Evolutionary conservation across 2,113 vertebrate species (phyloP), one percentile per base, ranked within the genome.

Genomic region (Anseranas semipalmata): DNA sequence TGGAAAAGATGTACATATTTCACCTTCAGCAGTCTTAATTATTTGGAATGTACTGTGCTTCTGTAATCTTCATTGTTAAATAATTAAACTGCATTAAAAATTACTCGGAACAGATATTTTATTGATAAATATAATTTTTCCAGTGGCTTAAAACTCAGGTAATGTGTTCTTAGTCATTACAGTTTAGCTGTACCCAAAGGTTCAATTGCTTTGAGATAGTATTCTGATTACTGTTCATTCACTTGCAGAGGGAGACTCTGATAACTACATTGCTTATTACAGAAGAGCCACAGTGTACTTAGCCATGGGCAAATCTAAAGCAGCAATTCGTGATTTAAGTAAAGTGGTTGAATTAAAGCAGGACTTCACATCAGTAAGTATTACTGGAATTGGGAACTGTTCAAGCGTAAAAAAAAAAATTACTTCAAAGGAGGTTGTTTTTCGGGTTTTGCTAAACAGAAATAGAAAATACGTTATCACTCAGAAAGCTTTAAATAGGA

Each of bases 261-360:
- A 99, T 92, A 99, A 99, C 98, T 99, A 99, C 98, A 97, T 99
- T 97, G 99, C 99, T 25, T 99, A 99, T 97, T 99, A 99, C 97
- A 98, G 99, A 97, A 99, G 99, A 98, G 99, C 99, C 48, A 99
- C 99, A 25, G 99, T 99, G 41, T 99, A 99, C 92, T 98, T 99
- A 60, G 99, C 99, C 39, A 99, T 99, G 99, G 99, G 99, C 67
- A 99, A 99, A 96, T 99, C 99, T 18, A 99, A 99, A 97, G 99
- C 99, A 60, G 99, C 99, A 35, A 98, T 99, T 94, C 99, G 99
- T 5, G 99, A 99, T 93, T 96, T 99, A 92, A 99, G 98, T 97
- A 99, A 97, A 98, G 99, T 99, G 92, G 99, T 99, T 95, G 99
- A 99, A 93, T 98, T 99, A 94, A 99, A 99, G 98, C 99, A 99